These are phyloP conservation scores for Liposcelis brunnea DNA, from an alignment of 2,888 invertebrate genomes.

Conservation along the genomic window DNA sequence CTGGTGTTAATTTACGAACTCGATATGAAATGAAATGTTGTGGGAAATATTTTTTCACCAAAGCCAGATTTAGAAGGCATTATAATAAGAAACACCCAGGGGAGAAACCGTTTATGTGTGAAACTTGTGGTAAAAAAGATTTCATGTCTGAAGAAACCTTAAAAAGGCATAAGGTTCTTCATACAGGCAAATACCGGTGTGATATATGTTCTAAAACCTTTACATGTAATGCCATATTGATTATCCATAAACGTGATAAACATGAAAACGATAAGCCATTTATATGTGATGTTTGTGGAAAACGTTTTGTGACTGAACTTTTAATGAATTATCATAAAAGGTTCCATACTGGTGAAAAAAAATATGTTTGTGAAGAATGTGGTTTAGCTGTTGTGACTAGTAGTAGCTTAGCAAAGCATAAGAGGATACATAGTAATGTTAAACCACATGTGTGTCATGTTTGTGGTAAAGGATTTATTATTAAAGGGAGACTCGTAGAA, in stretches of 20 bases:
- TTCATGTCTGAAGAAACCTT: slow-evolving; percentile 1
- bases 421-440: background rate
- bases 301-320: slow-evolving; percentile 1
- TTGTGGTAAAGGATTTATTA: slow-evolving; percentile 7
- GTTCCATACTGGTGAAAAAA: slow-evolving; percentile 3
- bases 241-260: slow-evolving; percentile 5
- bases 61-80: background rate
- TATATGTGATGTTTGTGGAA: slow-evolving; percentile 9
- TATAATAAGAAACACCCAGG: background rate
- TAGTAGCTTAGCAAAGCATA: slow-evolving; percentile 8
- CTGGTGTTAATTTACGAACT: no score
- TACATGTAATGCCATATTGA: slow-evolving; percentile 1
- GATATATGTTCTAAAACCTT: slow-evolving; percentile 4
- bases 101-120: slow-evolving; percentile 3
- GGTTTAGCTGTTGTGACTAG: slow-evolving; percentile 1
- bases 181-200: slow-evolving; percentile 3
- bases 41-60: background rate
- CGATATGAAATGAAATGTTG: background rate
- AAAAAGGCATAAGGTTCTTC: background rate
- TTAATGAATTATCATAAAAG: slow-evolving; percentile 1
- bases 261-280: slow-evolving; percentile 1
- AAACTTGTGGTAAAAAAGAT: slow-evolving; percentile 2
- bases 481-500: background rate
- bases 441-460: slow-evolving; percentile 1
- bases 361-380: slow-evolving; percentile 7